phyloP scores from a whole-genome alignment of 2,113 vertebrate species.

The Callipepla californica region DNA sequence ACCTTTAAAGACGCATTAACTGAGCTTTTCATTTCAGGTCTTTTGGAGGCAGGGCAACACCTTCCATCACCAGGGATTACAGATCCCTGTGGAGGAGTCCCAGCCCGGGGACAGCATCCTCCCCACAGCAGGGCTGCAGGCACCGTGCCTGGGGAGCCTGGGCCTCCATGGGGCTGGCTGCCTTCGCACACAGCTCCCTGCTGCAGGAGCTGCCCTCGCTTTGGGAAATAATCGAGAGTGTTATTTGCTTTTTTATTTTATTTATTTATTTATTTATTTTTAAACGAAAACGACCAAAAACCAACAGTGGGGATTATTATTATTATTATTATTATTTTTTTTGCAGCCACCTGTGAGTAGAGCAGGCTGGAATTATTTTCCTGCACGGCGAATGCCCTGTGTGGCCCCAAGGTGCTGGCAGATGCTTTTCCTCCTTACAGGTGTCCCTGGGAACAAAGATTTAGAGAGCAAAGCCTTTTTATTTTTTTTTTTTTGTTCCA shows the following conservation, averaged over 20 bases:
- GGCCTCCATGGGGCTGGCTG: background rate
- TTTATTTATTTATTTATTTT: no score
- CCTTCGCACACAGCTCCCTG: background rate
- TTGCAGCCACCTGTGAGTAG: background rate
- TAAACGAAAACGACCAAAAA: background rate
- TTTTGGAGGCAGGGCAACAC: background rate
- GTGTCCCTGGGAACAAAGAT: background rate
- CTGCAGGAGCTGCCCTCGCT: background rate
- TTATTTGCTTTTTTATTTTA: no score
- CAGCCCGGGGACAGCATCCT: slow-evolving; percentile 7
- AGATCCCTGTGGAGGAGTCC: accelerated
- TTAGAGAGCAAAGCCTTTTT: background rate
- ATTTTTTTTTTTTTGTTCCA: background rate
- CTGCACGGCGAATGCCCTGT: accelerated
- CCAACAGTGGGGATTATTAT: accelerated
- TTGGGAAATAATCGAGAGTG: background rate
- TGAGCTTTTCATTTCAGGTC: background rate
- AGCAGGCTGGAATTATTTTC: background rate
- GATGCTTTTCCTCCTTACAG: background rate
- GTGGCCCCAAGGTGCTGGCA: background rate
- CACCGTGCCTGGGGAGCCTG: background rate
- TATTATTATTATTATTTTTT: no score
- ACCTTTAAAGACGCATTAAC: background rate
- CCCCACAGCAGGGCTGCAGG: background rate
- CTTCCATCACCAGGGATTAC: background rate